Evolutionary conservation across 2,797 vertebrate genomes (phyloP).

Genomic region (Erethizon dorsatum): DNA sequence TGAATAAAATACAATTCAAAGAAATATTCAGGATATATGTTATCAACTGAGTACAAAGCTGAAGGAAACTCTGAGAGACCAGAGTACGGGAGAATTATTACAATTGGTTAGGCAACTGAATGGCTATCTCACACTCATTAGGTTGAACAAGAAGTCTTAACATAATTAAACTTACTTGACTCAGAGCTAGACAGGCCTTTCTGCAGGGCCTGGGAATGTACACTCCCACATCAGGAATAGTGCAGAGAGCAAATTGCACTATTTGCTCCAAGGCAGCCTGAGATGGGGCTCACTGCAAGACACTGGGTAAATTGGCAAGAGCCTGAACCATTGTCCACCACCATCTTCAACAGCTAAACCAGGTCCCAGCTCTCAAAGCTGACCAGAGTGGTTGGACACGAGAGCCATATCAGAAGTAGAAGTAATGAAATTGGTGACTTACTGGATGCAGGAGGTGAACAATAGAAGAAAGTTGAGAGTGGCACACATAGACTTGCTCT

Average conservation of each 20-base stretch:
- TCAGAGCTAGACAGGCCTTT: neutral
- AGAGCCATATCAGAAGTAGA: neutral
- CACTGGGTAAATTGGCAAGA: neutral
- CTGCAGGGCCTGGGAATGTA: rapidly evolving
- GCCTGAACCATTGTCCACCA: rapidly evolving
- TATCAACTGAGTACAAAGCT: neutral
- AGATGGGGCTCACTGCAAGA: neutral
- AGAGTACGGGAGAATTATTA: neutral
- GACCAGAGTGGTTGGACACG: rapidly evolving
- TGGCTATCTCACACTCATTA: neutral
- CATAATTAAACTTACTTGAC: neutral
- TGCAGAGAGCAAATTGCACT: rapidly evolving
- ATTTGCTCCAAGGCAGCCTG: neutral
- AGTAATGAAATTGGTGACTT: too few species aligned
- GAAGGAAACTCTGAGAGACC: neutral
- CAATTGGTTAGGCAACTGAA: neutral
- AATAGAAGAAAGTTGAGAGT: rapidly evolving
- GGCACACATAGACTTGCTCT: rapidly evolving
- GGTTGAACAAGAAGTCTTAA: neutral
- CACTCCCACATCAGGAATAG: rapidly evolving
- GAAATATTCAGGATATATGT: neutral
- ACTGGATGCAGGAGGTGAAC: rapidly evolving
- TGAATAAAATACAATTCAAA: neutral
- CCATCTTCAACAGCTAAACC: rapidly evolving
- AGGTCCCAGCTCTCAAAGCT: rapidly evolving